These are phyloP conservation scores for Drosophila kanekoi DNA, from an alignment of 2,888 invertebrate genomes.

Conservation along the genomic window DNA sequence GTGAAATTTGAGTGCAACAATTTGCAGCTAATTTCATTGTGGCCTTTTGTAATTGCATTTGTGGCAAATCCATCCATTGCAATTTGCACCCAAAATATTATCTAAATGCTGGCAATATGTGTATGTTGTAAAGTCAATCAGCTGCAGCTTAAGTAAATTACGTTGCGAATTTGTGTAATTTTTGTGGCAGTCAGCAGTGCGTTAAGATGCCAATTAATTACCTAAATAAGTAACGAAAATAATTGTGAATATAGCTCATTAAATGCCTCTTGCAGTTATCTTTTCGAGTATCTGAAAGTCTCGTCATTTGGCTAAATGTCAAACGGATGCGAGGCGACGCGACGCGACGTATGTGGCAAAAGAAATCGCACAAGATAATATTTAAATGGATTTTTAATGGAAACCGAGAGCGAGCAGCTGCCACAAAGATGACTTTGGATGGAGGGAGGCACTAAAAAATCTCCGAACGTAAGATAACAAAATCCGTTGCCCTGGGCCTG, in stretches of 20 bases:
- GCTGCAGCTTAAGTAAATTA: slow-evolving; percentile 25
- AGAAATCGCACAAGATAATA: slow-evolving; percentile 63
- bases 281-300: slow-evolving; percentile 23
- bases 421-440: neutral
- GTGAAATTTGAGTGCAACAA: slow-evolving; percentile 38
- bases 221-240: slow-evolving; percentile 7
- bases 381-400: slow-evolving; percentile 78
- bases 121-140: neutral
- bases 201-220: slow-evolving; percentile 22
- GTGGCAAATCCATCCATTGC: slow-evolving; percentile 23
- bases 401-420: slow-evolving; percentile 53
- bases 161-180: slow-evolving; percentile 14
- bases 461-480: slow-evolving; percentile 55
- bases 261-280: slow-evolving; percentile 23
- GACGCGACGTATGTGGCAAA: slow-evolving; percentile 19
- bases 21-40: slow-evolving; percentile 53
- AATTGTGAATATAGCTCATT: slow-evolving; percentile 41
- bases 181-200: neutral
- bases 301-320: slow-evolving; percentile 70
- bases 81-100: slow-evolving; percentile 17
- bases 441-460: slow-evolving; percentile 30
- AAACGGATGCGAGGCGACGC: slow-evolving; percentile 54
- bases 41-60: slow-evolving; percentile 42
- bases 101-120: slow-evolving; percentile 1
- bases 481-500: slow-evolving; percentile 1